Evolutionary conservation across 2,113 vertebrate species (phyloP), one percentile per base, ranked within the genome.

Genomic region (Neodontobutis hainanensis): DNA sequence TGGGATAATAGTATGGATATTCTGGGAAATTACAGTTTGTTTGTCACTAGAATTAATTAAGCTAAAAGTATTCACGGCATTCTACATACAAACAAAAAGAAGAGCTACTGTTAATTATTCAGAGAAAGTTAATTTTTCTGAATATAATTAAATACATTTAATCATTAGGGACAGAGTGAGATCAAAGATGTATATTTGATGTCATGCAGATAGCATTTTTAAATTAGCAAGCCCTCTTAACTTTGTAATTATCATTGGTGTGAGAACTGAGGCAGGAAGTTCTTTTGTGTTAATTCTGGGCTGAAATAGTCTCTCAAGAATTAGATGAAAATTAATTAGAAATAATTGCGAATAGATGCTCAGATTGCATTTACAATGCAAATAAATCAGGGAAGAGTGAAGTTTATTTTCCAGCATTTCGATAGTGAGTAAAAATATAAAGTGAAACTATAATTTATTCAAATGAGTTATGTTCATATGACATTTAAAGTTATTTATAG

Each of bases 111-210:
- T 88, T 90, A 91, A 90, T 90, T 89, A 90, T 90, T 86, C 83
- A 43, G 65, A 71, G 67, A 79, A 78, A 85, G 83, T 87, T 88
- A 85, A 88, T 90, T 87, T 90, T 85, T 81, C 52, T 48, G 85
- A 87, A 89, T 83, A 86, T 90, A 91, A 93, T 92, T 91, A 92
- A 92, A 92, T 65, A 72, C 84, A 71, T 90, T 90, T 88, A 86
- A 84, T 85, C 87, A 91, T 92, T 86, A 84, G 86, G 83, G 87
- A 90, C 73, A 83, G 81, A 53, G 78, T 11, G 73, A 89, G 88
- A 92, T 92, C 90, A 91, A 91, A 91, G 88, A 88, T 85, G 81
- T 85, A 82, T 82, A 88, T 90, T 89, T 88, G 88, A 89, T 90
- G 86, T 88, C 82, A 89, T 89, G 84, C 83, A 85, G 85, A 92